A percentile compares a stretch with the other conserved stretches of the same genome.
phyloP scores from a whole-genome alignment of 1,140 invertebrate genomes.

The Amyelois transitella region DNA sequence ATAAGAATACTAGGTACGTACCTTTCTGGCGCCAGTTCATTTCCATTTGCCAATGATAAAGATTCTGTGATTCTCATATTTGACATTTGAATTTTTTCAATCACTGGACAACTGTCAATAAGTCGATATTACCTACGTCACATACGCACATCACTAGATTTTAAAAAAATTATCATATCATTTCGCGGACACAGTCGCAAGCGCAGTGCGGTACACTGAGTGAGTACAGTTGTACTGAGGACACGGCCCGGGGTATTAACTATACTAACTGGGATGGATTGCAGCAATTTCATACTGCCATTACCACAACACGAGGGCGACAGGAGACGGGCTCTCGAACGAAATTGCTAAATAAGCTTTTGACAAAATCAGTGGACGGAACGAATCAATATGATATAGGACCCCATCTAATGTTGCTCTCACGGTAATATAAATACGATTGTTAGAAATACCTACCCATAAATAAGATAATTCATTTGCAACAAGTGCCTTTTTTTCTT shows the following conservation, averaged over 20 bases:
- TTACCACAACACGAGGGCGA: slow-evolving; percentile 56
- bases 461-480: too few species aligned
- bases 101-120: neutral
- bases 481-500: too few species aligned
- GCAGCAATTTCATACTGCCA: slow-evolving; percentile 59
- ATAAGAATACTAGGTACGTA: too few species aligned
- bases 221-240: slow-evolving; percentile 30
- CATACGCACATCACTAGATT: neutral
- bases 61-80: slow-evolving; percentile 57
- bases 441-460: too few species aligned
- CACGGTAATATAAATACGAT: too few species aligned
- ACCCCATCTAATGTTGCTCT: too few species aligned
- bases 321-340: slow-evolving; percentile 58
- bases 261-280: slow-evolving; percentile 58
- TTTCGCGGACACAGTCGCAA: slow-evolving; percentile 22
- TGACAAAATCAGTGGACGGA: slow-evolving; percentile 23
- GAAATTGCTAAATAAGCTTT: slow-evolving; percentile 46
- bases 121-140: neutral
- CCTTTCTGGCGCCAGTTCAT: slow-evolving; percentile 30
- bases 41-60: slow-evolving; percentile 20
- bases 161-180: neutral
- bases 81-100: neutral
- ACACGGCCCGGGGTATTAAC: slow-evolving; percentile 31
- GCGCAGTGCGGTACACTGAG: slow-evolving; percentile 42
- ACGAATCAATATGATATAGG: neutral